Evolutionary conservation across 2,888 invertebrate species (phyloP), one percentile per base, ranked within the genome.

Genomic region (Eurytoma californica): DNA sequence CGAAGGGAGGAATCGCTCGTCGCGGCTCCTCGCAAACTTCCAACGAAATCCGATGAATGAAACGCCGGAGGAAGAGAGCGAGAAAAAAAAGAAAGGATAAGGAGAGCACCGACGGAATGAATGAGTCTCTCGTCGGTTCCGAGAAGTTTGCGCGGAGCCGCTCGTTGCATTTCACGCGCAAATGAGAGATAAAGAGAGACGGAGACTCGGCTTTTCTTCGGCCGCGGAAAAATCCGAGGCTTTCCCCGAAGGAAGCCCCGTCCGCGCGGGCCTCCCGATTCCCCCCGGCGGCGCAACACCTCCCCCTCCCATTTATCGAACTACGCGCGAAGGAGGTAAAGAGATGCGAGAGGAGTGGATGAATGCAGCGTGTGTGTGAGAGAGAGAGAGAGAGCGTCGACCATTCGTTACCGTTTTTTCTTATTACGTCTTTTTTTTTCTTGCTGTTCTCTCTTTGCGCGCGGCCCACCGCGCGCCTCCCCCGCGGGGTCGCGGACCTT

Each of bases 291-390:
- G 57, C 57, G 57, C 57, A n/a, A 58, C 57, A 24, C 18, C 18
- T 60, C 24, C 39, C 28, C 4, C 61, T 18, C n/a, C 39, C 14
- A 13, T 39, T 30, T 68, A 68, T 53, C 24, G 18, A 18, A 55
- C 28, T 69, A 57, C 51, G 76, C 68, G 66, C 39, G 39, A 39
- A 39, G 39, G 39, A 39, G 39, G 39, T n/a, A n/a, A 58, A 60
- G 18, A 58, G 61, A 51, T 14, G 30, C 47, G 60, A 58, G 60
- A 58, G 60, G 30, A 39, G 18, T 57, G 30, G 20, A 61, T 80
- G 70, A 78, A 74, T 79, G 79, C 14, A 51, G 66, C 69, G 66
- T 55, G 60, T 80, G 77, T 80, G 80, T 70, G 70, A 58, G 53
- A 39, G 70, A 74, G 72, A 68, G 66, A 81, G 73, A 81, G 81